Base-by-base conservation (phyloP, 2,888 invertebrate genomes). In the Spisula subtruncata region DNA sequence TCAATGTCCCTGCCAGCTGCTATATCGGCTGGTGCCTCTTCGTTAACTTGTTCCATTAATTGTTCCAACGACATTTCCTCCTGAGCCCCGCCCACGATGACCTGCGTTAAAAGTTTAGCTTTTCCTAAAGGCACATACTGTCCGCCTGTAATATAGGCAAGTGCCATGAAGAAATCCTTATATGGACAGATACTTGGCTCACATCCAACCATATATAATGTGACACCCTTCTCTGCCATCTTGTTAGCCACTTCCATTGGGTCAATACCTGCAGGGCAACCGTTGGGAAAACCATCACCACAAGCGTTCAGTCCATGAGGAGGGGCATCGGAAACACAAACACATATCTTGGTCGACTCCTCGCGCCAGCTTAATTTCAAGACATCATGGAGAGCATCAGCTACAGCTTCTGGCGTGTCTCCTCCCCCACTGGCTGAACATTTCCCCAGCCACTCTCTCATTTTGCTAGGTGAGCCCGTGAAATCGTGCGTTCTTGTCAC, bases 11-110 rank as follows among this genome's bases (percentile, higher is more conserved):
- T 87, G 0, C 94, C 95, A 8, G 87, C 89, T 8, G 90, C 90
- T 25, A 95, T 90, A 83, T 94, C 93, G 0, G 90, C 89, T 84
- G 93, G 83, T 16, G 95, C 95, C 41, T 95, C 94, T 35, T 89
- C 87, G 87, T 96, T 94, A 1, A 95, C 95, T 83, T 95, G 95
- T 12, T 91, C 92, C 95, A 95, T 96, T 85, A 95, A 93, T 79
- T 94, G 93, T 85, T 96, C 94, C n/a, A 96, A 93, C 2, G 96
- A 95, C 75, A 96, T 93, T 87, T 96, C 96, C 88, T 96, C 96
- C 81, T 95, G 94, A 0, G 95, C 96, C 0, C 96, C 95, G 10
- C 96, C 96, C 14, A 96, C 94, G 46, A 96, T 96, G 1, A 96
- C 95, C 83, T 95, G 91, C 0, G 94, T 93, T 1, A 96, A 91